Evolutionary conservation across 2,113 vertebrate genomes (phyloP).

Genomic region (Melanerpes aurifrons): DNA sequence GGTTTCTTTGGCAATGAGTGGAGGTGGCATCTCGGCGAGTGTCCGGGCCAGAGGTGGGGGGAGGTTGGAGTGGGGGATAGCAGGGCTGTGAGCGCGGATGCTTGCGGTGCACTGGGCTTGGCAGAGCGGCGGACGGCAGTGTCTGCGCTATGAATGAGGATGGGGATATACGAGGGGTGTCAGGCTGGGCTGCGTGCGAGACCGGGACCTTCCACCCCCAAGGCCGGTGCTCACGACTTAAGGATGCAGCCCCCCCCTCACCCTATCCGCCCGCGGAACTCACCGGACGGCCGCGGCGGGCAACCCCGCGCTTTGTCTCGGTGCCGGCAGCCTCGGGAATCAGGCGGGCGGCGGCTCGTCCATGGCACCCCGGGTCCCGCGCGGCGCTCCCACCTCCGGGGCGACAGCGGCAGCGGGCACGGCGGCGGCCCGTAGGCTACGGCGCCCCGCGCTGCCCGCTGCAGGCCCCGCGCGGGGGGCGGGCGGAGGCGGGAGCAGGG

Average conservation of each 20-base stretch:
- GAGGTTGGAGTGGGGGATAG: too few species aligned
- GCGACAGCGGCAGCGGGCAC: not conserved
- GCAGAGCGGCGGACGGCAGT: not conserved
- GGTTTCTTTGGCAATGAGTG: not conserved
- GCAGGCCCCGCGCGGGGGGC: not conserved
- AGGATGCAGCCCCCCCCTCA: not conserved
- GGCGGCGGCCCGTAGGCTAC: not conserved
- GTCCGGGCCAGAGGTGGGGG: not conserved
- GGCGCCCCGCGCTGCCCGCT: not conserved
- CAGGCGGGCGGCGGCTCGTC: not conserved
- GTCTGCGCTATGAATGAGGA: not conserved
- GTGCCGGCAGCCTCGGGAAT: not conserved
- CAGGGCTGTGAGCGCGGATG: not conserved
- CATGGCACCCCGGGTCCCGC: not conserved
- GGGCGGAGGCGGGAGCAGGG: not conserved
- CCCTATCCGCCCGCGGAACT: not conserved
- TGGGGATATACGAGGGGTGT: not conserved
- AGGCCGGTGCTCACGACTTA: not conserved
- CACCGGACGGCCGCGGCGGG: conserved; percentile 25
- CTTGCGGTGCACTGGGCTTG: not conserved
- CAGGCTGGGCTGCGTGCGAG: not conserved
- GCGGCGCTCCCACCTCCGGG: not conserved
- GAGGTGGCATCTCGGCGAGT: not conserved
- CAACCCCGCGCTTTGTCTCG: conserved; percentile 20
- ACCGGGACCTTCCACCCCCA: not conserved